Percentiles rank a stretch among this genome's conserved stretches.
phyloP scores from a whole-genome alignment of 2,888 invertebrate species.

The Macroteleia sp. region DNA sequence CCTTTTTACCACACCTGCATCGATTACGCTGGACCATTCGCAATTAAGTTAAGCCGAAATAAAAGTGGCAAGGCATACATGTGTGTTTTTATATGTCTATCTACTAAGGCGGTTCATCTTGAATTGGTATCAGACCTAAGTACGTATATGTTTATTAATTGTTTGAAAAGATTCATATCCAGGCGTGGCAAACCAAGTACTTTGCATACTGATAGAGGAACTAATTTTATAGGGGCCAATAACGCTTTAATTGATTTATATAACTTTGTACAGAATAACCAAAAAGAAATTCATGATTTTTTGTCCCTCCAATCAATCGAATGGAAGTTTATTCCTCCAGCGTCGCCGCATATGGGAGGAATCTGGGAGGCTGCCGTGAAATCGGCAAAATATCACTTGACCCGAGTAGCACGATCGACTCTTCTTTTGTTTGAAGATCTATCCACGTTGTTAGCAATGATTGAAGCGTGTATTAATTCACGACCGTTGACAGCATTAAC shows the following conservation, averaged over 20 bases:
- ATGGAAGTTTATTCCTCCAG: slow-evolving; percentile 62
- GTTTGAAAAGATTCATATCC: slow-evolving; percentile 64
- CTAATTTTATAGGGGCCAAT: slow-evolving; percentile 65
- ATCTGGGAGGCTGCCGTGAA: slow-evolving; percentile 74
- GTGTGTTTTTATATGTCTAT: slow-evolving; percentile 63
- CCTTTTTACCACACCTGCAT: slow-evolving; percentile 62
- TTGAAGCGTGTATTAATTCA: slow-evolving; percentile 65
- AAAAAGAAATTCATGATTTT: slow-evolving; percentile 10
- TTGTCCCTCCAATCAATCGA: slow-evolving; percentile 3
- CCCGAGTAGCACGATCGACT: slow-evolving; percentile 56
- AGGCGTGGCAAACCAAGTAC: slow-evolving; percentile 47
- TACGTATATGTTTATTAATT: slow-evolving; percentile 59
- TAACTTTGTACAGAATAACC: slow-evolving; percentile 17
- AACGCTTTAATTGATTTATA: slow-evolving; percentile 24
- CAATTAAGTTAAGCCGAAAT: slow-evolving; percentile 16
- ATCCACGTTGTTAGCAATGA: slow-evolving; percentile 48
- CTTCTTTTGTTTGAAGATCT: slow-evolving; percentile 69
- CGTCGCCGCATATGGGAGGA: slow-evolving; percentile 70
- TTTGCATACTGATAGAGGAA: slow-evolving; percentile 66
- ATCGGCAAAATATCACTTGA: slow-evolving; percentile 71
- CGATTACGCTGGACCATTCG: slow-evolving; percentile 41
- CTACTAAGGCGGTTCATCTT: slow-evolving; percentile 63
- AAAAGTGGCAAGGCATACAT: slow-evolving; percentile 55
- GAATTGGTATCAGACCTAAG: slow-evolving; percentile 53
- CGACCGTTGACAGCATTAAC: slow-evolving; percentile 58